These are phyloP conservation scores for Ibycter americanus DNA, from an alignment of 2,797 vertebrate species.

Conservation along the genomic window DNA sequence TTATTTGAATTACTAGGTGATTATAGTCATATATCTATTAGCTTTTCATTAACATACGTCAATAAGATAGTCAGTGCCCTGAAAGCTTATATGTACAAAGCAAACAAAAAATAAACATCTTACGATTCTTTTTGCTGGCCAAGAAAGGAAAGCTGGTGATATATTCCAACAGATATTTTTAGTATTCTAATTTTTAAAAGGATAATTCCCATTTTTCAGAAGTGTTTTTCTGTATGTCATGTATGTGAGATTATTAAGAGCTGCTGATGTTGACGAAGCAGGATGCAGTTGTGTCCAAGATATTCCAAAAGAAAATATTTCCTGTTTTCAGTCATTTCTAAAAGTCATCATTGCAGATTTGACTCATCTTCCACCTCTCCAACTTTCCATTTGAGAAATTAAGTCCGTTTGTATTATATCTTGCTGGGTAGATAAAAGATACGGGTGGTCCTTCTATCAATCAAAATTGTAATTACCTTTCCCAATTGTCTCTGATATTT, in stretches of 20 bases:
- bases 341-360: not conserved
- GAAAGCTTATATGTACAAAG: not conserved
- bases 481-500: conserved; percentile 19
- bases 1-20: not conserved
- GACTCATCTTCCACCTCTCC: not conserved
- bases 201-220: not conserved
- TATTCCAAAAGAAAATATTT: not conserved
- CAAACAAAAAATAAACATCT: not conserved
- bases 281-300: not conserved
- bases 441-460: conserved; percentile 48
- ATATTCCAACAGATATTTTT: not conserved
- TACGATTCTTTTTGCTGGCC: not conserved
- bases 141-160: not conserved
- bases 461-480: conserved; percentile 55
- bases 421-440: not conserved
- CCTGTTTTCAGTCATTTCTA: not conserved
- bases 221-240: not conserved
- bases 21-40: not conserved
- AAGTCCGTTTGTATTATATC: not conserved
- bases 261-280: not conserved
- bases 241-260: not conserved
- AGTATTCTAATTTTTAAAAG: not conserved
- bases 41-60: not conserved
- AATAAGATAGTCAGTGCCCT: not conserved
- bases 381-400: conserved; percentile 16